Evolutionary conservation across 2,888 invertebrate species (phyloP), one percentile per base, ranked within the genome.

Genomic region (Dione juno): DNA sequence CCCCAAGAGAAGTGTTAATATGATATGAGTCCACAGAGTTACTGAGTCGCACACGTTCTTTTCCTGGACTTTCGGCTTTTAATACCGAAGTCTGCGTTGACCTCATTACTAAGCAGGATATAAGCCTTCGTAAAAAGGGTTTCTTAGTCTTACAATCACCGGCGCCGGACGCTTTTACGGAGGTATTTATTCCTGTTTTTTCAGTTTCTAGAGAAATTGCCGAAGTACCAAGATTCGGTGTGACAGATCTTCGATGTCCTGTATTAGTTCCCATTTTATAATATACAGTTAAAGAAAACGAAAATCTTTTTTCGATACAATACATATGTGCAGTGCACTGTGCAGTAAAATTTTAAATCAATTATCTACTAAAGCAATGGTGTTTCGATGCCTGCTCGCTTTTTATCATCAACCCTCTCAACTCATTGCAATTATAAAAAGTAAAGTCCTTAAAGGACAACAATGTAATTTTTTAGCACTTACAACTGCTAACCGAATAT

Each of bases 221-320:
- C 1, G 92, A 91, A 6, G 89, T 87, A 10, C 90, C 92, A 21
- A 91, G 79, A 72, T 92, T 91, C 1, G 91, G 90, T 1, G 90
- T 89, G 8, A 74, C 77, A 28, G 83, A 76, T 79, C 83, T 89
- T 72, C 79, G 84, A 50, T 77, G 82, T 3, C 86, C 90, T 91
- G 76, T 35, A 11, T 40, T 40, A 40, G 7, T 40, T 40, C 28
- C 28, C 28, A 5, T 28, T 28, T 28, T 2, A 28, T 28, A n/a
- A n/a, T 28, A 28, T 28, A 28, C 28, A 28, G 28, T 28, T 28
- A 28, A 28, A 28, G 13, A 52, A 28, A 28, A 53, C 6, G 1
- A 41, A 37, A 28, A 28, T 28, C 2, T 28, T 28, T 28, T 28
- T 28, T 28, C 5, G 28, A 3, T 28, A 28, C 28, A 28, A n/a